Base-by-base conservation (phyloP, 1,140 invertebrate species). In the Bradysia coprophila region DNA sequence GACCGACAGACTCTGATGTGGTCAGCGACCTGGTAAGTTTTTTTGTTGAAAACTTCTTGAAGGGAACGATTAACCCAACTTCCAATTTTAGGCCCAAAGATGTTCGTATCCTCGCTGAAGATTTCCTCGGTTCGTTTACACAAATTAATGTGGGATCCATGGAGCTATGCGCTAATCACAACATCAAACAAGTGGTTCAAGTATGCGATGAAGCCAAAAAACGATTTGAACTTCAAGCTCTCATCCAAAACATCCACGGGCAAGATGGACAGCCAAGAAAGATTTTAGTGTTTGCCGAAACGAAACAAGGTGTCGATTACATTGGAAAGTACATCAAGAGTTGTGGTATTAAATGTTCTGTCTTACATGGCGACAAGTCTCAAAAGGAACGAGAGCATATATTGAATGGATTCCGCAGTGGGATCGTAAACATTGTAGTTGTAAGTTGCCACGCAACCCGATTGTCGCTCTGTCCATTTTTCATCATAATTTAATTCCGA, bases 11-110 rank as follows among this genome's bases (percentile, higher is more conserved):
- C 87, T 4, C 69, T 97, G 21, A 97, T 98, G 93, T 98, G 92
- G 89, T 93, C 87, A 45, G 94, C 93, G 4, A 97, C 93, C 4
- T 98, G 93, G 93, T n/a, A n/a, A n/a, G n/a, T n/a, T n/a, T n/a
- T n/a, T n/a, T n/a, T n/a, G n/a, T n/a, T n/a, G n/a, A n/a, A n/a
- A n/a, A n/a, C n/a, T n/a, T n/a, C n/a, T n/a, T n/a, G n/a, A n/a
- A n/a, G n/a, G n/a, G n/a, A n/a, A n/a, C n/a, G n/a, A n/a, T n/a
- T n/a, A n/a, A n/a, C n/a, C n/a, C n/a, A n/a, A n/a, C n/a, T n/a
- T n/a, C n/a, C n/a, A n/a, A n/a, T n/a, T n/a, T n/a, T n/a, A n/a
- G n/a, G n/a, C 93, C 93, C 1, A 94, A 94, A 56, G 93, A 98
- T 71, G 92, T 98, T 1, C 75, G 78, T 47, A 78, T 78, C 53